A percentile compares a stretch with the other conserved stretches of the same genome.
These are phyloP conservation scores for Corydoras sp. DNA, from an alignment of 2,113 vertebrate genomes.

Conservation along the genomic window DNA sequence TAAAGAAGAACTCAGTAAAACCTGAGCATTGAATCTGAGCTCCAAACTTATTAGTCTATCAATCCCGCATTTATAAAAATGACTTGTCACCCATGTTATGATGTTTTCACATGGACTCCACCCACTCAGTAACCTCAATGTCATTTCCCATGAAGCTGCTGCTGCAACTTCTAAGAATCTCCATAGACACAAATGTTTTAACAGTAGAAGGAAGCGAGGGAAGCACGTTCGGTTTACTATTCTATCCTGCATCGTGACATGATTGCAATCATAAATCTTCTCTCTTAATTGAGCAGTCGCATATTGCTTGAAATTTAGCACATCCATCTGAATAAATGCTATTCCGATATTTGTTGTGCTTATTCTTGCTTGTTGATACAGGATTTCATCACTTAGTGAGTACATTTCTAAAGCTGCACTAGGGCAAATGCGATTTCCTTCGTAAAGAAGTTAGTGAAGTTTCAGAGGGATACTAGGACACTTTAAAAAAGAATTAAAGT, in stretches of 20 bases:
- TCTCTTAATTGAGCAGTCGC: not conserved
- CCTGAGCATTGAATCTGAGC: not conserved
- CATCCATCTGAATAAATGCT: not conserved
- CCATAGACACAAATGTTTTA: not conserved
- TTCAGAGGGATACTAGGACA: not conserved
- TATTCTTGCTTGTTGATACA: not conserved
- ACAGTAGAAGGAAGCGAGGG: no score
- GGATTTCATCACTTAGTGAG: not conserved
- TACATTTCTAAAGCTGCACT: not conserved
- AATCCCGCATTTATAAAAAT: slow-evolving; percentile 8
- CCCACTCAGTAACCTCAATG: not conserved
- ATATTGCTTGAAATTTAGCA: not conserved
- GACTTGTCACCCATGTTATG: slow-evolving; percentile 3
- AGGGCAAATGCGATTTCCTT: not conserved
- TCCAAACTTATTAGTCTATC: not conserved
- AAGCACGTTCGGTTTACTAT: no score
- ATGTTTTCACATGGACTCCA: slow-evolving; percentile 9
- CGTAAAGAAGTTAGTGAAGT: not conserved
- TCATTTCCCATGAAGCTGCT: not conserved
- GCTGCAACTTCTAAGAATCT: not conserved
- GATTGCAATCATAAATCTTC: not conserved
- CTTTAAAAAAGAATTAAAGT: not conserved
- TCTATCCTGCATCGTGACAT: not conserved
- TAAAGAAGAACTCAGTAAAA: not conserved
- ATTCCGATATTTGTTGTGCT: not conserved